Base-by-base conservation (phyloP, 2,888 invertebrate species). In the Pristionchus fissidentatus region DNA sequence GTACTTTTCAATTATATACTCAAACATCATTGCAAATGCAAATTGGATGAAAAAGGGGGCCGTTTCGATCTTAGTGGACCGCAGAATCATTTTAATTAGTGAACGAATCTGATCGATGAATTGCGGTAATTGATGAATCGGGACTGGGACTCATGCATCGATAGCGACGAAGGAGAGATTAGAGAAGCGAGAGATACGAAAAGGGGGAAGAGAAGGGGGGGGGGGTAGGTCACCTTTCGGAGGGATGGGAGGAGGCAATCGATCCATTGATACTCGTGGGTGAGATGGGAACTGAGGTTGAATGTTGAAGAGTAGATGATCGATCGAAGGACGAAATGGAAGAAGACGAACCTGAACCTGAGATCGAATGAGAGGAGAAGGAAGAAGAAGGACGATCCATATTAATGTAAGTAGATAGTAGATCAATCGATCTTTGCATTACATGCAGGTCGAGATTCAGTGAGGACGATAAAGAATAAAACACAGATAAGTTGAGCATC, bases 291-390 rank as follows among this genome's bases (percentile, higher is more conserved):
- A 41, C n/a, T 19, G 60, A 80, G 1, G 60, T 29, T 1, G 80
- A 80, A 60, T 80, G 80, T 22, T n/a, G 80, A 26, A 80, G 57
- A 60, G 57, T 80, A 7, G 57, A 80, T 13, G 57, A 60, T 38
- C 80, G 57, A 60, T 80, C 80, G 38, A 80, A 60, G 57, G 80
- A 80, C 19, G 80, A 80, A 29, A 80, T 43, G 7, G 80, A 80
- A 19, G 80, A 80, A 3, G 80, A 80, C 5, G 80, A 80, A 60
- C 57, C 80, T 80, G 41, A 52, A 78, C 38, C 66, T 66, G 57
- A 26, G 41, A 60, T 41, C 38, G 38, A 78, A 35, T 10, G 26
- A 8, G 22, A n/a, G 77, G 29, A 10, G 49, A 19, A 29, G 22
- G 26, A 46, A 38, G 66, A 66, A 38, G 35, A 22, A 22, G n/a